Base-by-base conservation (phyloP, 1,140 invertebrate genomes). In the Bombus turneri region DNA sequence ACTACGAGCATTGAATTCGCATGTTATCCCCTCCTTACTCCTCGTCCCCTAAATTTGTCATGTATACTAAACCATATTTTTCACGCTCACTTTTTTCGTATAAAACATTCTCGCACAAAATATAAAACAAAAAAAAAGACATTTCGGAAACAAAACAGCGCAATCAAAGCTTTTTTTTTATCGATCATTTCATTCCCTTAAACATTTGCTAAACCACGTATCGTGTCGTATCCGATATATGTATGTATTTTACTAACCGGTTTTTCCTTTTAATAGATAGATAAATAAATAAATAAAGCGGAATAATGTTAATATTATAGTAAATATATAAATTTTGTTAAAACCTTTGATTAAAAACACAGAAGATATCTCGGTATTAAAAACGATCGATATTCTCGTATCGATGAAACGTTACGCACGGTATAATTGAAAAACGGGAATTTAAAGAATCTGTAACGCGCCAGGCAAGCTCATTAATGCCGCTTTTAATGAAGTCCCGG, bases 401-500 rank as follows among this genome's bases (percentile, higher is more conserved):
- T 47, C 31, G 39, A 53, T 10, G 22, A 25, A 12, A 12, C 22
- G n/a, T 39, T 34, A 34, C 43, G 28, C 18, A 9, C 5, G 4
- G 15, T 15, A 43, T 43, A 53, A 80, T 80, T 80, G 64, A n/a
- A 37, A 80, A 80, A 34, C 13, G 2, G 8, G 34, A 34, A 62
- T 73, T 34, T 43, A 31, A 73, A 62, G 47, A 73, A 72, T 73
- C 37, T 18, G 10, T 9, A 18, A 37, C 39, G 10, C 28, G 28
- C 47, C 22, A 41, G 0, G 13, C 37, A 69, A 47, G n/a, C 66
- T 81, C 39, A 74, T 81, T 81, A 74, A 62, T 25, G 15, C 28
- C 31, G 43, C 31, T 68, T 69, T 80, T 80, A 80, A 80, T 53
- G 39, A 69, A 80, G 64, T 53, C 64, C 0, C 64, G 15, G 9